A percentile compares a stretch with the other conserved stretches of the same genome.
Evolutionary conservation across 2,888 invertebrate species (phyloP).

Genomic region (Chalcis sispes): DNA sequence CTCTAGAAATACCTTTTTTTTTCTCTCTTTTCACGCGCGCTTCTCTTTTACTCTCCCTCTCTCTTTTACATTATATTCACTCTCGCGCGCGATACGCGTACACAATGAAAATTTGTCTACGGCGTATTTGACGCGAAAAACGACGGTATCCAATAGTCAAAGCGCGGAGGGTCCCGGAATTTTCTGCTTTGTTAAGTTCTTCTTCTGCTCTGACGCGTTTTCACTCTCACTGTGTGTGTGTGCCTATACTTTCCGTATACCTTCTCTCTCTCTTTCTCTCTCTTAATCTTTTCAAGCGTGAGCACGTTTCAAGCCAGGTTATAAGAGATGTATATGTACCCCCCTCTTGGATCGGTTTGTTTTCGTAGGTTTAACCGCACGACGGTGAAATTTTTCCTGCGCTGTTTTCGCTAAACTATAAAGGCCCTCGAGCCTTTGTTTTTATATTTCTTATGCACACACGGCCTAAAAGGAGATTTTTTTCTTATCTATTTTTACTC

Average conservation of each 20-base stretch:
- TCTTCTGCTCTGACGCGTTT: constrained; percentile 28
- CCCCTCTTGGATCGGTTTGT: not conserved
- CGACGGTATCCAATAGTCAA: too few species aligned
- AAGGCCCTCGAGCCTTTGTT: not conserved
- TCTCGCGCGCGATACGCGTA: not conserved
- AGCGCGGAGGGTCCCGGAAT: constrained; percentile 64
- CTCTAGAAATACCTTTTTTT: too few species aligned
- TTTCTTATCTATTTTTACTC: not conserved
- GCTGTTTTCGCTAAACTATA: not conserved
- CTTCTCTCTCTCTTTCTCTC: constrained; percentile 4
- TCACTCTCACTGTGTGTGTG: constrained; percentile 18
- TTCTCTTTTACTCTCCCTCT: too few species aligned
- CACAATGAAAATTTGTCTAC: constrained; percentile 75
- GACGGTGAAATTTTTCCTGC: constrained; percentile 4
- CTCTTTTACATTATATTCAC: too few species aligned
- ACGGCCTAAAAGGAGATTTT: not conserved
- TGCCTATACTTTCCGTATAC: constrained; percentile 2
- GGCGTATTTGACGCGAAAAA: constrained; percentile 73
- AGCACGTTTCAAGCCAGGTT: too few species aligned
- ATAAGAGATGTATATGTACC: too few species aligned
- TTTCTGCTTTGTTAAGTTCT: constrained; percentile 71
- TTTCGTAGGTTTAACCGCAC: constrained; percentile 22
- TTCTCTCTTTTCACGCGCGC: too few species aligned
- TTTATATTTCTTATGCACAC: not conserved
- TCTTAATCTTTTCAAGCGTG: not conserved